These are phyloP conservation scores for Hermetia illucens DNA, from an alignment of 1,140 invertebrate genomes.

Conservation along the genomic window DNA sequence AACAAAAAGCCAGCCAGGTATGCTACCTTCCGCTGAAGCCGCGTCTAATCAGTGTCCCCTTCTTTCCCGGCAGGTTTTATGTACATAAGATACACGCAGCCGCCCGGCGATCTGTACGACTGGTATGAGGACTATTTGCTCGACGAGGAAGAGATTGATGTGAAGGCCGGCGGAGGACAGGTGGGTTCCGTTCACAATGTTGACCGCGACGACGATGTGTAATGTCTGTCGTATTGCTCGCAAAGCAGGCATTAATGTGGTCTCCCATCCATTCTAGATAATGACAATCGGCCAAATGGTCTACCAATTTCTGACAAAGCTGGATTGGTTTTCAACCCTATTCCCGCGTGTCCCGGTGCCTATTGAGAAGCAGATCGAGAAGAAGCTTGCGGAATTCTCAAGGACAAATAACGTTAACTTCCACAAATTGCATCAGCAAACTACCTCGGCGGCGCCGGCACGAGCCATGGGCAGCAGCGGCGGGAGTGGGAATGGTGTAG, in stretches of 20 bases:
- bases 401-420: conserved; percentile 18
- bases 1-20: conserved; percentile 1
- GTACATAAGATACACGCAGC: conserved; percentile 85
- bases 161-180: conserved; percentile 93
- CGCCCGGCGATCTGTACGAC: conserved; percentile 84
- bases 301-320: conserved; percentile 84
- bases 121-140: conserved; percentile 96
- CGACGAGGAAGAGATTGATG: conserved; percentile 93
- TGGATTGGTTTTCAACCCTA: conserved; percentile 96
- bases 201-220: conserved; percentile 6
- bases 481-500: conserved; percentile 2
- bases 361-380: conserved; percentile 84
- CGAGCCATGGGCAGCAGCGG: conserved; percentile 2
- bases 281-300: conserved; percentile 92
- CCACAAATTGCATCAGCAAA: conserved; percentile 12
- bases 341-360: conserved; percentile 99
- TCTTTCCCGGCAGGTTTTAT: conserved; percentile 37
- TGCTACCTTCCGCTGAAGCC: not conserved
- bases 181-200: conserved; percentile 30
- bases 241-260: not conserved
- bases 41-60: not conserved
- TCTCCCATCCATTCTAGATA: conserved; percentile 18
- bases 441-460: not conserved
- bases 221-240: not conserved
- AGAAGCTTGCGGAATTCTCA: conserved; percentile 43